A percentile compares a stretch with the other conserved stretches of the same genome.
Conservation (phyloP, 2,113 vertebrate genomes). For the Onychostoma macrolepis region DNA sequence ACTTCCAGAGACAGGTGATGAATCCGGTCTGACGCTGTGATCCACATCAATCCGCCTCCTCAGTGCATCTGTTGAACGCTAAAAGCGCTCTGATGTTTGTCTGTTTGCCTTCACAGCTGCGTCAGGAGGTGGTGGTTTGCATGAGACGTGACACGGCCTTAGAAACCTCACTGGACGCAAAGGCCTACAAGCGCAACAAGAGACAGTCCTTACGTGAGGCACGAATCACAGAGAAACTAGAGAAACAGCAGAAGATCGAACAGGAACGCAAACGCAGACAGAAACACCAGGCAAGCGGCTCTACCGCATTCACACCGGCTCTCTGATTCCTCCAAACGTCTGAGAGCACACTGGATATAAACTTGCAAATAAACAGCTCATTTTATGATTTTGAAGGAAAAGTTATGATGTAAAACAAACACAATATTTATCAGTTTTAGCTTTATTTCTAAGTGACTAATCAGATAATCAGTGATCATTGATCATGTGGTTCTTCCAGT, state of each 20-base stretch:
- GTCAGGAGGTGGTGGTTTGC: slow-evolving; percentile 97
- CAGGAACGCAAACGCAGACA: slow-evolving; percentile 95
- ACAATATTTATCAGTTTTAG: not conserved
- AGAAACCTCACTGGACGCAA: slow-evolving; percentile 93
- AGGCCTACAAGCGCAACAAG: slow-evolving; percentile 98
- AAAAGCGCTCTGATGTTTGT: not conserved
- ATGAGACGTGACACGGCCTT: slow-evolving; percentile 95
- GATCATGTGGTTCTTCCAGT: not conserved
- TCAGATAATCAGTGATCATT: too few relatives aligned
- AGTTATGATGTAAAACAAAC: not conserved
- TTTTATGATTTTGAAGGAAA: not conserved
- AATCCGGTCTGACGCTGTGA: not conserved
- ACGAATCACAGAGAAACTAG: slow-evolving; percentile 96
- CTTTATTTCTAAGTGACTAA: not conserved
- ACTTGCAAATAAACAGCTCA: not conserved
- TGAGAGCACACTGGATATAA: not conserved
- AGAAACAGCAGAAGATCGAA: slow-evolving; percentile 99
- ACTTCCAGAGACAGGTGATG: slow-evolving; percentile 94
- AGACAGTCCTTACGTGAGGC: slow-evolving; percentile 93
- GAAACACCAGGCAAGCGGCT: slow-evolving; percentile 89
- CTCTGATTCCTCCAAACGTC: not conserved
- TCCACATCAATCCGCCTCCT: not conserved
- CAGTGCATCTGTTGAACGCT: not conserved
- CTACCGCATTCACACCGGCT: too few relatives aligned
- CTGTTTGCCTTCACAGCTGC: slow-evolving; percentile 73